Conservation (phyloP, 2,888 invertebrate species). For the Coronaproctus castanopsis region DNA sequence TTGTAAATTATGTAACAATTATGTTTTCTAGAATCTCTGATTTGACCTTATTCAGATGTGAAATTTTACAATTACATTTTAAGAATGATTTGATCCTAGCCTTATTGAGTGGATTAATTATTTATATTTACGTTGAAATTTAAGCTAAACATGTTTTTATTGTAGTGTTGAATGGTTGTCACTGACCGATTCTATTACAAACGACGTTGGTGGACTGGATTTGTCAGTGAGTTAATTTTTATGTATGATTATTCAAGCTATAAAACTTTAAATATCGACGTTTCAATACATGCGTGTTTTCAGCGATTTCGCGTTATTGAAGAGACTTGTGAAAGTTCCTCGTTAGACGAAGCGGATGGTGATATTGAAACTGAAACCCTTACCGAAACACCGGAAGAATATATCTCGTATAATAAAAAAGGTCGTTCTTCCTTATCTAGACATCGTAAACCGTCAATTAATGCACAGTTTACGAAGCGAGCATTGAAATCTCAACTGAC, state of each 20-base stretch:
- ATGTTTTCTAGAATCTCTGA: too few relatives aligned
- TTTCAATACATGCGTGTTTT: background rate
- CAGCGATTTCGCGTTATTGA: slow-evolving; percentile 16
- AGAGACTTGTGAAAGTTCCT: slow-evolving; percentile 16
- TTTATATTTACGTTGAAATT: too few relatives aligned
- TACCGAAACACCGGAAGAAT: slow-evolving; percentile 13
- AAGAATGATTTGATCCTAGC: too few relatives aligned
- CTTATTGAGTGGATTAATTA: too few relatives aligned
- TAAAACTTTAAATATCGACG: background rate
- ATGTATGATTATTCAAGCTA: background rate
- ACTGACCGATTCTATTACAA: slow-evolving; percentile 29
- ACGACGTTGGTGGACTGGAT: slow-evolving; percentile 27
- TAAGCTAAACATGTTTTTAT: too few relatives aligned
- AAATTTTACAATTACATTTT: too few relatives aligned
- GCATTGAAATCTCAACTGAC: slow-evolving; percentile 7
- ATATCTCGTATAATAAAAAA: background rate
- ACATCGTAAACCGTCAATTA: slow-evolving; percentile 7
- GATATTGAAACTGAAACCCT: slow-evolving; percentile 12
- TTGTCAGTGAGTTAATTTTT: slow-evolving; percentile 25
- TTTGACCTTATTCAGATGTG: too few relatives aligned
- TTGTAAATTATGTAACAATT: too few relatives aligned
- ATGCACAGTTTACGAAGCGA: slow-evolving; percentile 7
- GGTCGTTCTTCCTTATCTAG: slow-evolving; percentile 2
- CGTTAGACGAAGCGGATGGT: slow-evolving; percentile 14
- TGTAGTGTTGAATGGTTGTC: slow-evolving; percentile 30